Conservation (phyloP, 2,113 vertebrate species). For the Eurystomus gularis region DNA sequence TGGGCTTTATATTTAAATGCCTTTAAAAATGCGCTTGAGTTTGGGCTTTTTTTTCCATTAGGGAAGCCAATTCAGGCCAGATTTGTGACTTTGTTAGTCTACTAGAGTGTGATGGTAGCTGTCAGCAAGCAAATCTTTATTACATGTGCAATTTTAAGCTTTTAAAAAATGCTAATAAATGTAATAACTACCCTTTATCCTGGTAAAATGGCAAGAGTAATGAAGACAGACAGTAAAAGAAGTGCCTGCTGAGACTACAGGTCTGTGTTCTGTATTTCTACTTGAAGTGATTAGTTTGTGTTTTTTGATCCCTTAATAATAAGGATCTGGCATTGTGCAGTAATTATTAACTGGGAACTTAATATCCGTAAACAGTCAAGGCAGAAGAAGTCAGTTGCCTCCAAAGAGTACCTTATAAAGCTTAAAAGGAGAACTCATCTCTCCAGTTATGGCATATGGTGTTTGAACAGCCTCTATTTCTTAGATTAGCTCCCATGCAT, state of each 20-base stretch:
- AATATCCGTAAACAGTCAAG: background rate
- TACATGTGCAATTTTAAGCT: background rate
- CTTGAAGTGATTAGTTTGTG: background rate
- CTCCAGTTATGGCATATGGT: accelerated
- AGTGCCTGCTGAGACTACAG: background rate
- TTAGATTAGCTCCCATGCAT: background rate
- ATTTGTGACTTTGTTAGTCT: background rate
- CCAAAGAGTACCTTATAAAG: background rate
- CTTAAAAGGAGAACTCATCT: background rate
- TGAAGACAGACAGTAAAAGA: background rate
- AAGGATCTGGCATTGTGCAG: background rate
- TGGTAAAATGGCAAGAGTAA: background rate
- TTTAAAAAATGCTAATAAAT: background rate
- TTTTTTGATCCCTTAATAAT: background rate
- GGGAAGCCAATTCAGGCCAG: background rate
- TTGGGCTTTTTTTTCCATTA: background rate
- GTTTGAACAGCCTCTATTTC: background rate
- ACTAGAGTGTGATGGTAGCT: background rate
- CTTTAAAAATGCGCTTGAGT: background rate
- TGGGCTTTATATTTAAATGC: background rate
- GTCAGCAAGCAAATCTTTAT: background rate
- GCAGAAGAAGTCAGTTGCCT: background rate
- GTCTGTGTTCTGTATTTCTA: background rate
- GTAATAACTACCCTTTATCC: background rate
- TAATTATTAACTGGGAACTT: background rate